A percentile compares a stretch with the other conserved stretches of the same genome.
phyloP scores from a whole-genome alignment of 2,797 vertebrate species.

The Scyliorhinus canicula region DNA sequence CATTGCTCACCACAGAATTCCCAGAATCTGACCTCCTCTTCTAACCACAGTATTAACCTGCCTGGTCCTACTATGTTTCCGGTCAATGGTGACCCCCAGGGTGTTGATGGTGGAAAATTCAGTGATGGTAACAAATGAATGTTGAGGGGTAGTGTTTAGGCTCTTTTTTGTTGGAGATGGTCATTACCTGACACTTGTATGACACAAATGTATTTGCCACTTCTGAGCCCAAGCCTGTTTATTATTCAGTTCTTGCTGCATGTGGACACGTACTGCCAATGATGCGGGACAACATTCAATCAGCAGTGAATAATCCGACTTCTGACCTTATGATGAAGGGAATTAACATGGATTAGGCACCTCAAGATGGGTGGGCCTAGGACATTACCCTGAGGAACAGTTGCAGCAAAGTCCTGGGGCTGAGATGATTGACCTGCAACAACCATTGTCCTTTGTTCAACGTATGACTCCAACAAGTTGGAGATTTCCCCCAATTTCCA shows the following conservation, averaged over 20 bases:
- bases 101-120: neutral
- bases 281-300: no score
- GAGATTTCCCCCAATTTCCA: no score
- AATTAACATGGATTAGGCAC: no score
- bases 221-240: neutral
- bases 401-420: no score
- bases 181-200: neutral
- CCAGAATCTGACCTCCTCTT: neutral
- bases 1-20: neutral
- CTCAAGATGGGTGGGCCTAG: no score
- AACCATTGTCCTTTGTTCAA: no score
- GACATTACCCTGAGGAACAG: no score
- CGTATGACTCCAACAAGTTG: no score
- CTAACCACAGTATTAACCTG: neutral
- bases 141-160: neutral
- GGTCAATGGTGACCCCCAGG: neutral
- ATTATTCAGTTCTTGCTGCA: neutral
- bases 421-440: no score
- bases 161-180: neutral
- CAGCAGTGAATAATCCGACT: no score
- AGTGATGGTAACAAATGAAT: neutral
- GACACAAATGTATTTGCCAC: neutral
- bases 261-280: no score
- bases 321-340: no score
- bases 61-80: neutral